phyloP scores from a whole-genome alignment of 2,113 vertebrate species.

The Mormyrus iriodes region DNA sequence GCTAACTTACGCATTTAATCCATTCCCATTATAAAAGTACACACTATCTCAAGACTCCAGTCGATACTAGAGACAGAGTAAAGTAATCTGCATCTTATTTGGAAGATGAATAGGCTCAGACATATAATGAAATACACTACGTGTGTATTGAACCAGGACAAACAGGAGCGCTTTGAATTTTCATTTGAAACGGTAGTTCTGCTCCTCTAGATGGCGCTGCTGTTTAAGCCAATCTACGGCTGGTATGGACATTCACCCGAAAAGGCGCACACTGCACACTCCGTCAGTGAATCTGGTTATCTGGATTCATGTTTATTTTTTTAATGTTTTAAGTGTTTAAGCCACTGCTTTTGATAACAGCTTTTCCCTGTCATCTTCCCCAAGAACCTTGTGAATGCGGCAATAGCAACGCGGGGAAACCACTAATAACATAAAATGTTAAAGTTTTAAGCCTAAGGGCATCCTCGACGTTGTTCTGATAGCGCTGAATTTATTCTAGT shows the following conservation, averaged over 20 bases:
- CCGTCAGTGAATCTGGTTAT: neutral
- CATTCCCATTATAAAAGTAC: slow-evolving; percentile 8
- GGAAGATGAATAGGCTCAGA: neutral
- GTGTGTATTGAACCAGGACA: neutral
- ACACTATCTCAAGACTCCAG: neutral
- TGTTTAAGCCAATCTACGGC: neutral
- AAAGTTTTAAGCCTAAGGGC: neutral
- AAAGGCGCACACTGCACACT: neutral
- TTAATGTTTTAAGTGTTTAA: neutral
- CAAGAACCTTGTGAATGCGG: neutral
- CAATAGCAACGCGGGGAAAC: neutral
- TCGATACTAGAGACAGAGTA: neutral
- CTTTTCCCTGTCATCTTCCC: neutral
- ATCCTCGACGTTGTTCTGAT: neutral
- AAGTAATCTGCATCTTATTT: neutral
- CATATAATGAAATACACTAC: neutral
- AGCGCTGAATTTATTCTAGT: neutral
- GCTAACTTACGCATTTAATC: neutral
- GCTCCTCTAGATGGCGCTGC: neutral
- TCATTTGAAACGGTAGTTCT: neutral
- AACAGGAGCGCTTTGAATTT: neutral
- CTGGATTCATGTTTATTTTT: neutral
- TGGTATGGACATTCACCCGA: neutral
- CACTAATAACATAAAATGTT: neutral
- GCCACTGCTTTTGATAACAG: neutral